Evolutionary conservation across 1,140 invertebrate genomes (phyloP).

Genomic region (Dendroctonus ponderosae): DNA sequence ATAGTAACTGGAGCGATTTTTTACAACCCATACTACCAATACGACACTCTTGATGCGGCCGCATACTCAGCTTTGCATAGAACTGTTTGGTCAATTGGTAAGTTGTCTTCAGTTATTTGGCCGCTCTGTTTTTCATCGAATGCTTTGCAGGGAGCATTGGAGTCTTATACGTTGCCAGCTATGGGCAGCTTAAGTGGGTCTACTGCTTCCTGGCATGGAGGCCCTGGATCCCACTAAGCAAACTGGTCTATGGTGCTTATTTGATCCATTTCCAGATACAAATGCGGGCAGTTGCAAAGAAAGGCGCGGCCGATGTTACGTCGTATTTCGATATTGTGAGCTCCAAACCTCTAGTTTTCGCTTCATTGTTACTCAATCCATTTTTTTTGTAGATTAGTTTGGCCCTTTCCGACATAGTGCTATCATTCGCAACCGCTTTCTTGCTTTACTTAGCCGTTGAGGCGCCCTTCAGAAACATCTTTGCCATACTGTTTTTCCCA

Average conservation of each 20-base stretch:
- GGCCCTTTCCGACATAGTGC: constrained; percentile 48
- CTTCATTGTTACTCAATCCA: background rate
- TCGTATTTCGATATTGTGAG: constrained; percentile 47
- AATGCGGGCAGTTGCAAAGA: constrained; percentile 51
- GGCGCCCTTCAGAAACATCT: constrained; percentile 54
- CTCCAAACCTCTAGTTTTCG: constrained; percentile 15
- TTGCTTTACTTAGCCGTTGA: constrained; percentile 53
- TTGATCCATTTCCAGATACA: constrained; percentile 58
- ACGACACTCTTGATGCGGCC: constrained; percentile 53
- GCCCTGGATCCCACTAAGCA: constrained; percentile 65
- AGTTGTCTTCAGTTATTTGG: background rate
- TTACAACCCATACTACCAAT: constrained; percentile 50
- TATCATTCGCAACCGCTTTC: constrained; percentile 48
- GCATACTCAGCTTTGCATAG: constrained; percentile 60
- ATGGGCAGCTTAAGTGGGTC: constrained; percentile 43
- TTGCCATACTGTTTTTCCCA: constrained; percentile 31
- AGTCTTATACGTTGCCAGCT: constrained; percentile 52
- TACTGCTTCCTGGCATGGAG: constrained; percentile 54
- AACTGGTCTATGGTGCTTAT: constrained; percentile 71
- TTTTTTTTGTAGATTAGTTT: constrained; percentile 37
- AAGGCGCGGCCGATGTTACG: constrained; percentile 45
- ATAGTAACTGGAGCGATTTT: constrained; percentile 51
- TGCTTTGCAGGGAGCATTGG: constrained; percentile 49
- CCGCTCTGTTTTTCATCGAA: background rate
- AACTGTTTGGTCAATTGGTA: constrained; percentile 55